Percentiles rank a stretch among this genome's conserved stretches.
Conservation (phyloP, 2,888 invertebrate genomes). For the Maniola hyperantus region DNA sequence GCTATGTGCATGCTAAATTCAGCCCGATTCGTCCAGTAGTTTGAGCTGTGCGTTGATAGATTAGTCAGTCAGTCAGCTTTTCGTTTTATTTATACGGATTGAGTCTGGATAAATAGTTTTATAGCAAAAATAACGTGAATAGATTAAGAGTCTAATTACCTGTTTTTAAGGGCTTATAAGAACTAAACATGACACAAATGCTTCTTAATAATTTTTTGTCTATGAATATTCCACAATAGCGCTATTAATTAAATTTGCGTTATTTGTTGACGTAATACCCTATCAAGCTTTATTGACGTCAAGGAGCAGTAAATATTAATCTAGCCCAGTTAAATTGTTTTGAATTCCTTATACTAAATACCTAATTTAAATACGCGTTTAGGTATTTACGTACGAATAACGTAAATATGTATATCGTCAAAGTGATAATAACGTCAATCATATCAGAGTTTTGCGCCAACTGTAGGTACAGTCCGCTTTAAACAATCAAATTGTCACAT, state of each 20-base stretch:
- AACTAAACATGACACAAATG: too few relatives aligned
- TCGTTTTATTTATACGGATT: too few relatives aligned
- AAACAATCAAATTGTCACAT: neutral
- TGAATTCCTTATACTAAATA: slow-evolving; percentile 5
- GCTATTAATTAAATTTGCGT: neutral
- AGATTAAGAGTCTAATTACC: too few relatives aligned
- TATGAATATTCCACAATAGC: slow-evolving; percentile 7
- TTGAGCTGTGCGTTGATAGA: too few relatives aligned
- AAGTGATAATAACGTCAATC: neutral
- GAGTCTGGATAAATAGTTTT: too few relatives aligned
- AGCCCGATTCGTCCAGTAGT: too few relatives aligned
- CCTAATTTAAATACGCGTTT: neutral
- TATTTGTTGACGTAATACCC: slow-evolving; percentile 8
- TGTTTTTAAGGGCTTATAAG: too few relatives aligned
- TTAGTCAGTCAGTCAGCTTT: too few relatives aligned
- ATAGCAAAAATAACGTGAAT: too few relatives aligned
- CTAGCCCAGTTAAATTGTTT: slow-evolving; percentile 9
- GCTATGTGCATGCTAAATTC: too few relatives aligned
- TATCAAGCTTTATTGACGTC: slow-evolving; percentile 11
- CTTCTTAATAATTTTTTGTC: slow-evolving; percentile 2
- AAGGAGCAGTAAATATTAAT: slow-evolving; percentile 8
- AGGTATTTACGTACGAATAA: slow-evolving; percentile 12
- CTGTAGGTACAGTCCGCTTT: neutral
- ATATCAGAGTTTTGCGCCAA: neutral
- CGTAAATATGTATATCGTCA: neutral